phyloP scores from a whole-genome alignment of 2,113 vertebrate genomes.

The Cottus gobio region DNA sequence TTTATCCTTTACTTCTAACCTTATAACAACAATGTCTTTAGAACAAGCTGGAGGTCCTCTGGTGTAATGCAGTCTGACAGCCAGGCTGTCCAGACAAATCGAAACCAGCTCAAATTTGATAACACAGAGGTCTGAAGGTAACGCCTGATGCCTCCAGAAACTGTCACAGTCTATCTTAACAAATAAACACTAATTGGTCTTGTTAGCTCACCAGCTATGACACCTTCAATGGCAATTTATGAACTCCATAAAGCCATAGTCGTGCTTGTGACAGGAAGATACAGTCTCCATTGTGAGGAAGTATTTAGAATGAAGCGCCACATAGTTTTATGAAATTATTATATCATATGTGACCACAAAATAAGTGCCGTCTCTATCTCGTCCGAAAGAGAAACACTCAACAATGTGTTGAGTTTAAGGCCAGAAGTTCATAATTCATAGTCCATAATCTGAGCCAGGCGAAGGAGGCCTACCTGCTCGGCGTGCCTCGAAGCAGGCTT shows the following conservation, averaged over 20 bases:
- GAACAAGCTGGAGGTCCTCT: slow-evolving; percentile 52
- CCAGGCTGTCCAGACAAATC: slow-evolving; percentile 49
- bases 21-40: slow-evolving; percentile 57
- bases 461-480: slow-evolving; percentile 86
- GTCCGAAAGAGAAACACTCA: slow-evolving; percentile 1
- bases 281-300: background rate
- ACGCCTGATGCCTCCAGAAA: slow-evolving; percentile 43
- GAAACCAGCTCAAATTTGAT: slow-evolving; percentile 60
- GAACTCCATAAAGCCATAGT: slow-evolving; percentile 12
- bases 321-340: background rate
- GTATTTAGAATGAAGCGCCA: background rate
- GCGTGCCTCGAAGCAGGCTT: slow-evolving; percentile 94
- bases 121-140: slow-evolving; percentile 53
- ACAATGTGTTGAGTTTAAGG: background rate
- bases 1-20: slow-evolving; percentile 39
- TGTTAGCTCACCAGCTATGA: background rate
- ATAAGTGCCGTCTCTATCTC: background rate
- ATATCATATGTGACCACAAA: background rate
- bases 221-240: background rate
- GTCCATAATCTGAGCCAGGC: background rate
- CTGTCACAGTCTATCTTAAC: slow-evolving; percentile 35
- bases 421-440: slow-evolving; percentile 7
- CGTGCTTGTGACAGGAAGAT: background rate
- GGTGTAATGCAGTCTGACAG: slow-evolving; percentile 56
- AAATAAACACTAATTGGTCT: slow-evolving; percentile 31